phyloP scores from a whole-genome alignment of 2,888 invertebrate species.

The Helicoverpa assulta region DNA sequence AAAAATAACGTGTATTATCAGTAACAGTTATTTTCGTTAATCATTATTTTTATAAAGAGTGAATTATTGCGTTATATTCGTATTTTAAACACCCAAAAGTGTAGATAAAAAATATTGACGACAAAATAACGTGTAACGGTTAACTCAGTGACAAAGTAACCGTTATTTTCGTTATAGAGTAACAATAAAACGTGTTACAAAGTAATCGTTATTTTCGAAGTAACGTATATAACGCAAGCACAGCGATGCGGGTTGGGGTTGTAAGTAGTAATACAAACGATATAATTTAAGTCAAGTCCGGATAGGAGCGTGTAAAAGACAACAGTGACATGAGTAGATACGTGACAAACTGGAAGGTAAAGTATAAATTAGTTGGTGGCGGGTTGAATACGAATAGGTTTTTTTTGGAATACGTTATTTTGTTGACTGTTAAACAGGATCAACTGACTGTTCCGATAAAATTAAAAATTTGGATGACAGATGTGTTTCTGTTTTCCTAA shows the following conservation, averaged over 20 bases:
- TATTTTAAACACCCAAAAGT: slow-evolving; percentile 1
- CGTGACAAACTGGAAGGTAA: slow-evolving; percentile 74
- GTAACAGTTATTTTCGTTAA: slow-evolving; percentile 39
- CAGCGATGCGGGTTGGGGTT: slow-evolving; percentile 68
- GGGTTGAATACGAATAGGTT: slow-evolving; percentile 50
- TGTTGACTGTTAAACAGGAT: neutral
- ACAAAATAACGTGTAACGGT: neutral
- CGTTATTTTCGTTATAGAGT: neutral
- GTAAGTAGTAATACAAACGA: slow-evolving; percentile 83
- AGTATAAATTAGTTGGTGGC: slow-evolving; percentile 67
- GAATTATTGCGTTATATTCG: slow-evolving; percentile 52
- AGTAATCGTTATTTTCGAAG: neutral
- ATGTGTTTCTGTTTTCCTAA: too few species aligned
- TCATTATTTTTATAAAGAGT: slow-evolving; percentile 30
- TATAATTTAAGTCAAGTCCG: slow-evolving; percentile 80
- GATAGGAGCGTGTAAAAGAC: slow-evolving; percentile 82
- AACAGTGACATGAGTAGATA: slow-evolving; percentile 72
- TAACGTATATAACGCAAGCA: slow-evolving; percentile 65
- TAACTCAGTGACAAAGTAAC: neutral
- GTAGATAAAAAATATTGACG: neutral
- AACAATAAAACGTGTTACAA: neutral
- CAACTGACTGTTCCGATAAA: too few species aligned
- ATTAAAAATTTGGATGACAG: too few species aligned
- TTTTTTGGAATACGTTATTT: neutral
- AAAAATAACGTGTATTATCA: neutral